Base-by-base conservation (phyloP, 2,797 vertebrate species). In the Macropus fuliginosus region DNA sequence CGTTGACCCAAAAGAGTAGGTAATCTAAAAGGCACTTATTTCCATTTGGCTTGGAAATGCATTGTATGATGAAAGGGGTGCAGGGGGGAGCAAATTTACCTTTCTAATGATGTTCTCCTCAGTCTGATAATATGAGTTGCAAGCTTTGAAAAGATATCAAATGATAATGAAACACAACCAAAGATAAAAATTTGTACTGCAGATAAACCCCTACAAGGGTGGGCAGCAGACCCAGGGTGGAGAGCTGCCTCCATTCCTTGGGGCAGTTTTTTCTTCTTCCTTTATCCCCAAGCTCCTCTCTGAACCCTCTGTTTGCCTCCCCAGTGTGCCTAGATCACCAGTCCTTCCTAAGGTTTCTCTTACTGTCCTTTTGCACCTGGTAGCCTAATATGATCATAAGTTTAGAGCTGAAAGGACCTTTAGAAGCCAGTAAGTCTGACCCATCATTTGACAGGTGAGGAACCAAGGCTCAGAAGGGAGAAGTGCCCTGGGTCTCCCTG, bases 221-320 rank as follows among this genome's bases (percentile, higher is more conserved):
- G 2, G 34, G 46, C 2, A 24, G 28, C 62, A 5, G 2, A 0
- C 0, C 5, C 4, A 3, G 1, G 3, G 40, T 5, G 11, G 40
- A 87, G 0, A 0, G n/a, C 93, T 28, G 59, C 54, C 92, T 55
- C 14, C 46, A 5, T 54, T 50, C 52, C 87, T 13, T 1, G 34
- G 55, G 55, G 34, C 40, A 28, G 29, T 0, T 46, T 1, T 54
- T 29, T 13, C 74, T 91, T 62, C 89, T 59, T 90, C 93, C 1
- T 2, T 59, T 2, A 50, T 52, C 8, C 1, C 3, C 40, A 40
- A n/a, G 34, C 62, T 1, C 9, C 10, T 16, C 31, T 74, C 27
- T 55, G 31, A 40, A 34, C n/a, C 62, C 18, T 93, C 52, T 27
- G 56, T 56, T 59, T 55, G 59, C n/a, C 74, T 55, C 56, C 28